Evolutionary conservation across 2,797 vertebrate genomes (phyloP).

Genomic region (Pseudotriccus pelzelni): DNA sequence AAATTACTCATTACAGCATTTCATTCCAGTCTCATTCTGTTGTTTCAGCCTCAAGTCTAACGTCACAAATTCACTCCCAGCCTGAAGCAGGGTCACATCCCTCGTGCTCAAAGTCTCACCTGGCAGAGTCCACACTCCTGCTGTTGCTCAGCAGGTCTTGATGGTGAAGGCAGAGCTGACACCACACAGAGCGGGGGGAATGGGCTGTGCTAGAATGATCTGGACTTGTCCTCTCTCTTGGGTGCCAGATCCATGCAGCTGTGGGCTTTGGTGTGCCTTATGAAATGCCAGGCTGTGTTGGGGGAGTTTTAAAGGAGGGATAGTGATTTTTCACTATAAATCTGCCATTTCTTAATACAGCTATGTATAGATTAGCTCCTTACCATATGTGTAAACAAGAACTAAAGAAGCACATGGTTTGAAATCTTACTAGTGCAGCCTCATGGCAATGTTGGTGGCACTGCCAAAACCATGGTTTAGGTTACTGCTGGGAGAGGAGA

Average conservation of each 20-base stretch:
- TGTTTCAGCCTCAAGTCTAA: neutral
- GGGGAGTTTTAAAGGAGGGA: neutral
- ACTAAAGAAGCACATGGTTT: neutral
- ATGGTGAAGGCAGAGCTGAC: neutral
- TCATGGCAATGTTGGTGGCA: accelerated
- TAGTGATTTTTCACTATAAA: neutral
- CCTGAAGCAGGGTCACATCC: neutral
- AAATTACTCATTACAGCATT: neutral
- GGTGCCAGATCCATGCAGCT: neutral
- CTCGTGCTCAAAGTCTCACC: neutral
- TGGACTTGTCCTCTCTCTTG: neutral
- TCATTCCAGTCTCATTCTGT: neutral
- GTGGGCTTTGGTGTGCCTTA: neutral
- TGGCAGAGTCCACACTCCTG: accelerated
- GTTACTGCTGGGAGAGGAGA: neutral
- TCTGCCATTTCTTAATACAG: neutral
- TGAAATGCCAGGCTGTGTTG: neutral
- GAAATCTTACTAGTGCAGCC: neutral
- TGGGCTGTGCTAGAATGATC: neutral
- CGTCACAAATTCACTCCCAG: neutral
- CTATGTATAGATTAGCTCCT: neutral
- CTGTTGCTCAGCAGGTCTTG: neutral
- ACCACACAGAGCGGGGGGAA: accelerated
- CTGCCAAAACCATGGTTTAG: neutral
- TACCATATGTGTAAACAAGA: neutral